phyloP scores from a whole-genome alignment of 1,140 invertebrate genomes.

The Acarapis woodi region DNA sequence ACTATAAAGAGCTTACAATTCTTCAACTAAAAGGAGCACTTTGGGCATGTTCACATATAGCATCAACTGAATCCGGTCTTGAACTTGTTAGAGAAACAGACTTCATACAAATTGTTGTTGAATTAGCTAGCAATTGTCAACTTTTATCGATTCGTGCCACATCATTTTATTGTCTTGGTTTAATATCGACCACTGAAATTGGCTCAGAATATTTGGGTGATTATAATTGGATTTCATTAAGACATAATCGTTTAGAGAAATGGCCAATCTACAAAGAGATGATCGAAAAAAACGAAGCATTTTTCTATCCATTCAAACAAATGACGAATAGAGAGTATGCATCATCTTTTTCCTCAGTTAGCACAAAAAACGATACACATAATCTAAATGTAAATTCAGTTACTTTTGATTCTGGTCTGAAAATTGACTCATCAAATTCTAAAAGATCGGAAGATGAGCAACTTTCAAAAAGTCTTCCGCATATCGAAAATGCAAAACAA shows the following conservation, averaged over 20 bases:
- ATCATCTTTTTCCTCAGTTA: neutral
- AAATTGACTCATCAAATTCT: neutral
- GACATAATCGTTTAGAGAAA: slow-evolving; percentile 42
- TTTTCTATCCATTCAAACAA: neutral
- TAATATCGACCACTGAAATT: slow-evolving; percentile 44
- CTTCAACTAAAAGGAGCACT: slow-evolving; percentile 44
- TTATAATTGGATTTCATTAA: slow-evolving; percentile 49
- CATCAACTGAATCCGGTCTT: slow-evolving; percentile 37
- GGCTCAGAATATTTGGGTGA: slow-evolving; percentile 42
- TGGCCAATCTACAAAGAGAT: slow-evolving; percentile 43
- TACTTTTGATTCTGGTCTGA: neutral
- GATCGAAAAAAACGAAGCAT: neutral
- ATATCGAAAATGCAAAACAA: neutral
- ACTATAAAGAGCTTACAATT: slow-evolving; percentile 16
- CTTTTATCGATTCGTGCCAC: slow-evolving; percentile 59
- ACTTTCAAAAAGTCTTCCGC: neutral
- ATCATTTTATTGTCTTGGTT: slow-evolving; percentile 52
- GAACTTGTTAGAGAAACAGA: slow-evolving; percentile 30
- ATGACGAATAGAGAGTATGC: neutral
- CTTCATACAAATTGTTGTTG: slow-evolving; percentile 28
- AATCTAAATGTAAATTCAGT: no score
- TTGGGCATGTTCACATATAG: slow-evolving; percentile 60
- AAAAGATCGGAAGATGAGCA: neutral
- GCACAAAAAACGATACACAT: neutral
- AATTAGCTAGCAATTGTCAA: slow-evolving; percentile 38